phyloP scores from a whole-genome alignment of 2,888 invertebrate genomes.

The Zhengitettix transpicula region DNA sequence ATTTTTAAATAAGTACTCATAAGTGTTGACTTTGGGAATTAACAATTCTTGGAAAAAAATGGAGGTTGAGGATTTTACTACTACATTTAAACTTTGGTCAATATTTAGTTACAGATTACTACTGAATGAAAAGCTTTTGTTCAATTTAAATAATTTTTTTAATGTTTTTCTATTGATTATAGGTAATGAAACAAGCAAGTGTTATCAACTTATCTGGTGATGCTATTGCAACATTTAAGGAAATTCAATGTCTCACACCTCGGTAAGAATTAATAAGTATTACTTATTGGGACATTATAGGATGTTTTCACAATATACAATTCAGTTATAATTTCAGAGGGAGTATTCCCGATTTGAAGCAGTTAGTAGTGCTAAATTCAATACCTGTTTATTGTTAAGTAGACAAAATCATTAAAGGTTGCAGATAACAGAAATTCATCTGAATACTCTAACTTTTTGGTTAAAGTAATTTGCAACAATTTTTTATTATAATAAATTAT shows the following conservation, averaged over 20 bases:
- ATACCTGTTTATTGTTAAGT: no score
- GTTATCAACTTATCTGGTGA: slow-evolving; percentile 96
- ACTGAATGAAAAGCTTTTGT: not conserved
- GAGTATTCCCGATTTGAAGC: no score
- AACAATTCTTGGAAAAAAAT: not conserved
- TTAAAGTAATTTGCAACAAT: no score
- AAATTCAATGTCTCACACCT: slow-evolving; percentile 95
- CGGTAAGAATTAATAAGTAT: slow-evolving; percentile 38
- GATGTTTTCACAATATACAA: no score
- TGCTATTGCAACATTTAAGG: slow-evolving; percentile 90
- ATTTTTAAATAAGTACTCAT: no score
- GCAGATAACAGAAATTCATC: no score
- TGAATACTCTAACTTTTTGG: no score
- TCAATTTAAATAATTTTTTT: not conserved
- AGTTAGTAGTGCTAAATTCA: no score
- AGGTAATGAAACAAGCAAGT: slow-evolving; percentile 89
- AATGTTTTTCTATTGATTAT: slow-evolving; percentile 5
- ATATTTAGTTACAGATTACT: not conserved
- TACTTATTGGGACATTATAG: no score
- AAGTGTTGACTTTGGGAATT: not conserved
- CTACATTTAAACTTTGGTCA: not conserved
- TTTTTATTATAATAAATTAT: no score
- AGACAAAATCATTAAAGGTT: no score
- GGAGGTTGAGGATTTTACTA: not conserved
- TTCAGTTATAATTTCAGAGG: no score